Evolutionary conservation across 2,113 vertebrate species (phyloP).

Genomic region (Eolophus roseicapilla): DNA sequence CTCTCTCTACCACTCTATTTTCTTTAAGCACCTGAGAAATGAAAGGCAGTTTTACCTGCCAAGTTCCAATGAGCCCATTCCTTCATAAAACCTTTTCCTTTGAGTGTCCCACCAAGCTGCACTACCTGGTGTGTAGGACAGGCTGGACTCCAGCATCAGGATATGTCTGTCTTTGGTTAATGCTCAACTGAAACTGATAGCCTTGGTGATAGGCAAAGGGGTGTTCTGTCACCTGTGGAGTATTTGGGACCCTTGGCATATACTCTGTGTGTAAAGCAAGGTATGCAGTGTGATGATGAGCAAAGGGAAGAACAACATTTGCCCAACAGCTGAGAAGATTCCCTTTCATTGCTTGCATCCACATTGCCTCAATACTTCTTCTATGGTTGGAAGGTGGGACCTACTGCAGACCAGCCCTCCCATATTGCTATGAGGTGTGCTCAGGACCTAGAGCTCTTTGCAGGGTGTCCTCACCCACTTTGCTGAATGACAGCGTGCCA

Average conservation of each 20-base stretch:
- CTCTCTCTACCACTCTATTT: not conserved
- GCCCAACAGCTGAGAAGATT: not conserved
- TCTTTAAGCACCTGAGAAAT: not conserved
- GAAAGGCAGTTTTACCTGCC: not conserved
- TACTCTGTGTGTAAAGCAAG: not conserved
- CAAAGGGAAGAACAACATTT: not conserved
- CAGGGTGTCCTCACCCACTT: not conserved
- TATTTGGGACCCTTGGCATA: not conserved
- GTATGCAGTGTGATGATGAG: not conserved
- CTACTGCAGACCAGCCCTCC: not conserved
- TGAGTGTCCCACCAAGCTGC: not conserved
- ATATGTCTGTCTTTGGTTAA: not conserved
- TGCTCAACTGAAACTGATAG: not conserved
- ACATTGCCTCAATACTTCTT: not conserved
- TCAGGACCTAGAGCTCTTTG: not conserved
- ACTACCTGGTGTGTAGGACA: accelerated
- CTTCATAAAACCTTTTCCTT: not conserved
- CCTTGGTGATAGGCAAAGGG: not conserved
- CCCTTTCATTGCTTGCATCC: not conserved
- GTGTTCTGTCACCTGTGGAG: not conserved
- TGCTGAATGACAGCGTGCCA: not conserved
- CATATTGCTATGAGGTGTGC: not conserved
- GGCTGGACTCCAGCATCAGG: not conserved
- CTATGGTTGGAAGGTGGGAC: not conserved
- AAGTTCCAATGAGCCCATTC: not conserved